A percentile compares a stretch with the other conserved stretches of the same genome.
These are phyloP conservation scores for Falco biarmicus DNA, from an alignment of 2,797 vertebrate species.

Conservation along the genomic window DNA sequence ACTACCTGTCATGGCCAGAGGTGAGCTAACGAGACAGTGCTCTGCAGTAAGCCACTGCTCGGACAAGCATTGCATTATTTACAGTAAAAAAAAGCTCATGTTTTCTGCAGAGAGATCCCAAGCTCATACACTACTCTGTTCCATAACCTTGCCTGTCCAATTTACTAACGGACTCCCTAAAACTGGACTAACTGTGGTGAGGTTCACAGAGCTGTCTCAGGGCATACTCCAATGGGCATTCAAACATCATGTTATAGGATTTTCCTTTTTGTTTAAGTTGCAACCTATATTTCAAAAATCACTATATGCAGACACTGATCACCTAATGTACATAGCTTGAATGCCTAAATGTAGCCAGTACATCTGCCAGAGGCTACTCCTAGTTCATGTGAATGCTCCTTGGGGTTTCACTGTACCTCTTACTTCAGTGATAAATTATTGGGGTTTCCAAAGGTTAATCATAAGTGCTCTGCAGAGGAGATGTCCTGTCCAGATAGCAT, in stretches of 20 bases:
- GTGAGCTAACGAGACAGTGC: background rate
- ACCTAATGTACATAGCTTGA: background rate
- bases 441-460: conserved; percentile 20
- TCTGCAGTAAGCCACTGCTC: background rate
- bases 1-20: background rate
- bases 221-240: background rate
- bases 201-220: background rate
- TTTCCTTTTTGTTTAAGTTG: background rate
- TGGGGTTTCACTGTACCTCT: background rate
- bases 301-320: background rate
- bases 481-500: conserved; percentile 5
- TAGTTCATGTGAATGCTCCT: background rate
- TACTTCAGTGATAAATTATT: background rate
- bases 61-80: background rate
- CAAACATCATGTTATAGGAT: background rate
- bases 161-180: background rate
- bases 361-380: background rate
- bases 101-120: background rate
- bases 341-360: background rate
- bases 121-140: background rate
- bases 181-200: background rate
- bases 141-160: background rate
- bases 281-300: background rate
- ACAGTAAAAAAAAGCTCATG: background rate
- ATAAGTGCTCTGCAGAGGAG: background rate